Evolutionary conservation across 2,797 vertebrate species (phyloP).

Genomic region (Synanceia verrucosa): DNA sequence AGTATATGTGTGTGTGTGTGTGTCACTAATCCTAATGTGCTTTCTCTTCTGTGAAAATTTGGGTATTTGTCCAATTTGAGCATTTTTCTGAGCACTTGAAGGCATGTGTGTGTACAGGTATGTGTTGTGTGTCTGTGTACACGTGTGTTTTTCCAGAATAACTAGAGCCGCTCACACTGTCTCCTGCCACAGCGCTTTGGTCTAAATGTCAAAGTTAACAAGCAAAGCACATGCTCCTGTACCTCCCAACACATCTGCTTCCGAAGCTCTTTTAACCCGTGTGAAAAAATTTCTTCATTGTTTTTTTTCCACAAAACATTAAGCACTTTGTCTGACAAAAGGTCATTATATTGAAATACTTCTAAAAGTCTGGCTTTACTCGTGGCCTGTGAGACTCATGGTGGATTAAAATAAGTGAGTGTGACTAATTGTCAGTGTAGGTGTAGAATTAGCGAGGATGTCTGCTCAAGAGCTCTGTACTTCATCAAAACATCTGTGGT

Average conservation of each 20-base stretch:
- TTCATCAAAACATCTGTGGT: slow-evolving; percentile 45
- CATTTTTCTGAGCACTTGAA: slow-evolving; percentile 19
- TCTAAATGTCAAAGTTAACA: slow-evolving; percentile 64
- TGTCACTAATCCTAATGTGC: slow-evolving; percentile 17
- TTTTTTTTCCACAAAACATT: slow-evolving; percentile 20
- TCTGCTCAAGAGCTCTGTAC: slow-evolving; percentile 26
- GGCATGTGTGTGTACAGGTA: slow-evolving; percentile 6
- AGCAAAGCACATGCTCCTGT: slow-evolving; percentile 33
- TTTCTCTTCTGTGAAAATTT: slow-evolving; percentile 4
- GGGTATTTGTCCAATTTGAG: slow-evolving; percentile 41
- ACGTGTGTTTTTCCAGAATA: slow-evolving; percentile 54
- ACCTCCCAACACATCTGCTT: slow-evolving; percentile 35
- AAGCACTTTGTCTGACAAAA: slow-evolving; percentile 22
- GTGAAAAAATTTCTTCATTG: neutral
- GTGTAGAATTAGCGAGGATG: neutral
- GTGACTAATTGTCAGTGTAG: slow-evolving; percentile 27
- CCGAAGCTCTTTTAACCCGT: slow-evolving; percentile 31
- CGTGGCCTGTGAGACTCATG: neutral
- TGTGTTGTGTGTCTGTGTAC: slow-evolving; percentile 9
- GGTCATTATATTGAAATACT: slow-evolving; percentile 14
- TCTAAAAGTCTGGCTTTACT: neutral
- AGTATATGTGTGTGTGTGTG: slow-evolving; percentile 8
- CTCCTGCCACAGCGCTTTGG: slow-evolving; percentile 37
- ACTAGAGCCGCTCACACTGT: slow-evolving; percentile 65
- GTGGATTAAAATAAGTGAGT: slow-evolving; percentile 15